These are phyloP conservation scores for Scaptomyza pallida DNA, from an alignment of 1,140 invertebrate species.

Conservation along the genomic window DNA sequence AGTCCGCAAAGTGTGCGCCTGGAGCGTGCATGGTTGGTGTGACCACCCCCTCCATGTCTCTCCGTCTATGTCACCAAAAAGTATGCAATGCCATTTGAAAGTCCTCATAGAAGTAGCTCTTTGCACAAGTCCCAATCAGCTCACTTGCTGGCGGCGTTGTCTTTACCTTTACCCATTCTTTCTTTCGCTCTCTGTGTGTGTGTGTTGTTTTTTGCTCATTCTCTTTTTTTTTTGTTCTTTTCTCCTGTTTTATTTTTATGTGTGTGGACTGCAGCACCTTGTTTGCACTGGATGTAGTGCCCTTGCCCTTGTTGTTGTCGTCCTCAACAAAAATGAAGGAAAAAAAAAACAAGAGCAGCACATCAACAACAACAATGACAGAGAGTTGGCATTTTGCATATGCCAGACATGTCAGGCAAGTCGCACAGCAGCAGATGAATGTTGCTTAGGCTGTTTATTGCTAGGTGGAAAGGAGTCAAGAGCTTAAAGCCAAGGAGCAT, in stretches of 20 bases:
- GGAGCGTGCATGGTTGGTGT: conserved; percentile 29
- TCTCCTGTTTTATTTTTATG: background rate
- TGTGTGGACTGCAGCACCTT: conserved; percentile 49
- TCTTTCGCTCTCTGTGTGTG: conserved; percentile 1
- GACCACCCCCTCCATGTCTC: background rate
- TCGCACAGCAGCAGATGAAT: conserved; percentile 21
- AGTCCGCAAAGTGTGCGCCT: conserved; percentile 43
- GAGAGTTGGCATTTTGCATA: conserved; percentile 71
- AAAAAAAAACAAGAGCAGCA: no score
- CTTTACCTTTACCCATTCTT: conserved; percentile 9
- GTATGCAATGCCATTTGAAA: conserved; percentile 59
- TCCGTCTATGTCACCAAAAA: conserved; percentile 15
- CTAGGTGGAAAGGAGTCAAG: background rate
- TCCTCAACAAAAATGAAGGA: conserved; percentile 12
- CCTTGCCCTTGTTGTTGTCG: conserved; percentile 72
- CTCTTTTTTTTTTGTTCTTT: conserved; percentile 16
- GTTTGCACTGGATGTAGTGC: conserved; percentile 64
- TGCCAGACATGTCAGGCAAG: conserved; percentile 63
- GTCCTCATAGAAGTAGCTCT: conserved; percentile 47
- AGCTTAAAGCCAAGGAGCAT: conserved; percentile 6
- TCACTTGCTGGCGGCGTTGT: conserved; percentile 36
- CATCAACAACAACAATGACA: conserved; percentile 21
- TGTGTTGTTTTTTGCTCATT: background rate
- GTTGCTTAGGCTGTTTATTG: conserved; percentile 35
- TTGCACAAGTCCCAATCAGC: conserved; percentile 35